Evolutionary conservation across 2,113 vertebrate species (phyloP).

Genomic region (Pterocles gutturalis): DNA sequence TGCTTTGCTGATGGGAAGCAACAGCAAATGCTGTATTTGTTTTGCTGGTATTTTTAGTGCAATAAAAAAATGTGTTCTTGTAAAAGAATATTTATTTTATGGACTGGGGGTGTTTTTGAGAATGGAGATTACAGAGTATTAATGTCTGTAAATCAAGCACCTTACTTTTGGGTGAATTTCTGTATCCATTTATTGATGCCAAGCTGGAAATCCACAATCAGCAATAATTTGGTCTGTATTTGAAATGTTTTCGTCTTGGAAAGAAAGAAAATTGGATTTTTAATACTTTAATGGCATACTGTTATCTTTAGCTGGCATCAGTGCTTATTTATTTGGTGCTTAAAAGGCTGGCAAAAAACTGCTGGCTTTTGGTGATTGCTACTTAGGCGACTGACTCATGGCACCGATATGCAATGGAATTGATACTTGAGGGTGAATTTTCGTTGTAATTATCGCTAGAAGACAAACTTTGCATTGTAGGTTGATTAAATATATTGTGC

Average conservation of each 20-base stretch:
- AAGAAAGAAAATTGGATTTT: neutral
- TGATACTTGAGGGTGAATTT: neutral
- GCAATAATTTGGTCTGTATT: neutral
- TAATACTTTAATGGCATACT: neutral
- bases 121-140: neutral
- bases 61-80: neutral
- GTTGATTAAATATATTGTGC: neutral
- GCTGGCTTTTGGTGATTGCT: neutral
- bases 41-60: neutral
- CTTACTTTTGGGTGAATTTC: neutral
- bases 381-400: neutral
- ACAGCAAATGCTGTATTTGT: neutral
- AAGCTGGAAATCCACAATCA: neutral
- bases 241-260: neutral
- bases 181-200: neutral
- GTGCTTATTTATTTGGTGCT: neutral
- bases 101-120: neutral
- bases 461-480: neutral
- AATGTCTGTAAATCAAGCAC: neutral
- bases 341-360: neutral
- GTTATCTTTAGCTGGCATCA: neutral
- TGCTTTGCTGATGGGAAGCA: neutral
- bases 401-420: neutral
- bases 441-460: neutral
- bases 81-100: neutral